These are phyloP conservation scores for Brotula barbata DNA, from an alignment of 2,797 vertebrate species.

Conservation along the genomic window DNA sequence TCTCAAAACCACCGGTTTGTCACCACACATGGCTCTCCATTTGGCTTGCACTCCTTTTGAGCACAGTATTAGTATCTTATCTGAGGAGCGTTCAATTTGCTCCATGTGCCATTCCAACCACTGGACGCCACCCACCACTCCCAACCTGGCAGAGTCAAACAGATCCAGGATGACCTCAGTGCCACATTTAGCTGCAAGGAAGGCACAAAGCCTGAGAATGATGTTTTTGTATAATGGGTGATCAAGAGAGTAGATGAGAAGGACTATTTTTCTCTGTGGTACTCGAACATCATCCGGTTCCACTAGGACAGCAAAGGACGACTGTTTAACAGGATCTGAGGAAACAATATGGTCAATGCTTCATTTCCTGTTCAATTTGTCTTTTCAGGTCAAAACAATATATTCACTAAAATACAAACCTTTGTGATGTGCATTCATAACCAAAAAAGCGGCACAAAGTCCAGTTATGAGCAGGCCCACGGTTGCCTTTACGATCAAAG, in stretches of 20 bases:
- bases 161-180: conserved; percentile 89
- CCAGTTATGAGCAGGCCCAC: conserved; percentile 42
- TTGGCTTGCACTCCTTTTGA: conserved; percentile 90
- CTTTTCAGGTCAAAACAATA: neutral
- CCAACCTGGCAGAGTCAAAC: conserved; percentile 82
- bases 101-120: conserved; percentile 89
- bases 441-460: conserved; percentile 41
- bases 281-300: conserved; percentile 31
- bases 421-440: conserved; percentile 44
- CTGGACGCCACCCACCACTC: conserved; percentile 81
- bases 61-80: conserved; percentile 91
- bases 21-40: conserved; percentile 90
- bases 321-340: conserved; percentile 40
- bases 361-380: neutral
- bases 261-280: conserved; percentile 75
- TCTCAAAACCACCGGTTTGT: conserved; percentile 74
- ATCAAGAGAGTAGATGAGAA: conserved; percentile 91
- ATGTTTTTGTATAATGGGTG: conserved; percentile 87
- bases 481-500: conserved; percentile 26
- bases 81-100: conserved; percentile 80
- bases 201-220: conserved; percentile 88
- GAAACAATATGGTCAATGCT: neutral
- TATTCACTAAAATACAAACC: conserved; percentile 51
- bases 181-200: conserved; percentile 85
- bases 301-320: conserved; percentile 16